A percentile compares a stretch with the other conserved stretches of the same genome.
Conservation (phyloP, 1,140 invertebrate species). For the Drosophila lowei region DNA sequence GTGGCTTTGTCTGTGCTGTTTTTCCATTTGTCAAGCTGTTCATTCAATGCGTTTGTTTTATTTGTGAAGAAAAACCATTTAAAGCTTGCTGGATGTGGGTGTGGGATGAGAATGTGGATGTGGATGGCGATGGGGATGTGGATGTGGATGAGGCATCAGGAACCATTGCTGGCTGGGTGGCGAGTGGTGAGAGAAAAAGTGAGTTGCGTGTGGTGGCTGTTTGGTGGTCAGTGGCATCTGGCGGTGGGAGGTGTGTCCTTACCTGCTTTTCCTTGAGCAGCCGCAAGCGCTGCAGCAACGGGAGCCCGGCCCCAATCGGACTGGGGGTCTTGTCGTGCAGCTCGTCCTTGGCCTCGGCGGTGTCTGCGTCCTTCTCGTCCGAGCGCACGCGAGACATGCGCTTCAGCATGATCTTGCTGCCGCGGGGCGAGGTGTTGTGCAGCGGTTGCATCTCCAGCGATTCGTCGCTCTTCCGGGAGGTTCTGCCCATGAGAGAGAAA, state of each 20-base stretch:
- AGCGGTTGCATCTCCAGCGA: slow-evolving; percentile 88
- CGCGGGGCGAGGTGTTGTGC: slow-evolving; percentile 83
- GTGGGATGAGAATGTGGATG: slow-evolving; percentile 4
- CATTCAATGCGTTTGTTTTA: slow-evolving; percentile 48
- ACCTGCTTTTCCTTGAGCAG: slow-evolving; percentile 94
- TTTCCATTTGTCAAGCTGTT: slow-evolving; percentile 43
- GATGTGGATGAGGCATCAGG: slow-evolving; percentile 2
- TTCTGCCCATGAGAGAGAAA: slow-evolving; percentile 26
- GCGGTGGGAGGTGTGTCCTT: slow-evolving; percentile 67
- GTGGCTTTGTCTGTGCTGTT: slow-evolving; percentile 22
- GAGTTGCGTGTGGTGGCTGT: slow-evolving; percentile 15
- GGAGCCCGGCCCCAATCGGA: slow-evolving; percentile 91
- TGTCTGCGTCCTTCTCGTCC: slow-evolving; percentile 86
- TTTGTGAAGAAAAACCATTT: slow-evolving; percentile 56
- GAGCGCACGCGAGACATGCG: slow-evolving; percentile 88
- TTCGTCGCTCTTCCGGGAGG: slow-evolving; percentile 85
- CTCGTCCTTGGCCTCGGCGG: slow-evolving; percentile 84
- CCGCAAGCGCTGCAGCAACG: slow-evolving; percentile 89
- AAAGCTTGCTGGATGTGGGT: slow-evolving; percentile 45
- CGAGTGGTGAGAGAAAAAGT: slow-evolving; percentile 18
- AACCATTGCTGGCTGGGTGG: slow-evolving; percentile 2
- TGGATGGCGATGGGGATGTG: slow-evolving; percentile 1
- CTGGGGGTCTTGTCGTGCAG: slow-evolving; percentile 86
- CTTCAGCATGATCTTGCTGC: slow-evolving; percentile 85
- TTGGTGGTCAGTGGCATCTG: slow-evolving; percentile 24